Evolutionary conservation across 2,113 vertebrate genomes (phyloP).

Genomic region (Excalfactoria chinensis): DNA sequence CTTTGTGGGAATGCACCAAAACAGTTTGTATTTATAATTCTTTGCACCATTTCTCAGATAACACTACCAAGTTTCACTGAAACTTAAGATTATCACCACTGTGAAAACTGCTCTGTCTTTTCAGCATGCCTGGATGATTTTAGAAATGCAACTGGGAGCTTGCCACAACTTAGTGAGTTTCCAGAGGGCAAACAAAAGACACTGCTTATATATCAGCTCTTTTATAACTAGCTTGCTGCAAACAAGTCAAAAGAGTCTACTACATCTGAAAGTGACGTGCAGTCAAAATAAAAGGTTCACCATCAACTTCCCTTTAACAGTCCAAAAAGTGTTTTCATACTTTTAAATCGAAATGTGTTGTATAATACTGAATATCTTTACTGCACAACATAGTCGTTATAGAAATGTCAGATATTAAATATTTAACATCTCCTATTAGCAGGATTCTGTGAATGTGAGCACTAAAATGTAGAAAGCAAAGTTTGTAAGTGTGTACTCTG

Average conservation of each 20-base stretch:
- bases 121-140: neutral
- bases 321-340: neutral
- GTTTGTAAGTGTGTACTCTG: neutral
- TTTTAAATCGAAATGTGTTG: constrained; percentile 8
- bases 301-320: neutral
- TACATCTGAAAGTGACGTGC: neutral
- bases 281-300: neutral
- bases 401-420: constrained; percentile 59
- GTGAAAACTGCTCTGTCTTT: neutral
- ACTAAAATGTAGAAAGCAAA: constrained; percentile 1
- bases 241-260: neutral
- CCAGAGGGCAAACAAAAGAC: neutral
- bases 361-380: constrained; percentile 39
- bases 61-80: neutral
- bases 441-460: constrained; percentile 8
- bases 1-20: neutral
- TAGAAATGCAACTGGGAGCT: neutral
- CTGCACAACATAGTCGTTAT: neutral
- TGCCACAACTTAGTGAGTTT: neutral
- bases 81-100: neutral
- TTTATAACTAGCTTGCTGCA: neutral
- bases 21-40: neutral
- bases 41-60: neutral
- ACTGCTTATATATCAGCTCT: rapidly evolving
- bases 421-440: constrained; percentile 59